These are phyloP conservation scores for Drosophila leonis DNA, from an alignment of 2,888 invertebrate species.

Conservation along the genomic window DNA sequence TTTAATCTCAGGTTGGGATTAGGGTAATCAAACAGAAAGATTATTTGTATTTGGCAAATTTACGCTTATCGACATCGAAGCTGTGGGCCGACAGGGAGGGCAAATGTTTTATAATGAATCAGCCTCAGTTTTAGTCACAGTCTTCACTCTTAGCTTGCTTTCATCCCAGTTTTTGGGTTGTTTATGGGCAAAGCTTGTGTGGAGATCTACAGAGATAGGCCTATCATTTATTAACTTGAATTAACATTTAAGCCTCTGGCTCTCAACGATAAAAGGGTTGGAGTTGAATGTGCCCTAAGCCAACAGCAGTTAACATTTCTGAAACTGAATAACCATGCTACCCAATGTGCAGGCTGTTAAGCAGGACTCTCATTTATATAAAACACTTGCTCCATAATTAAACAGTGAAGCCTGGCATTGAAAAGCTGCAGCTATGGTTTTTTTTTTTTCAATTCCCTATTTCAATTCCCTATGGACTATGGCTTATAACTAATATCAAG, in stretches of 20 bases:
- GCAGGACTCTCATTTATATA: constrained; percentile 3
- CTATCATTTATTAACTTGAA: constrained; percentile 72
- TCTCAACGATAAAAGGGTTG: constrained; percentile 17
- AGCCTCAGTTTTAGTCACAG: constrained; percentile 10
- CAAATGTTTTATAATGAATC: constrained; percentile 61
- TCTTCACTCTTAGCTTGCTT: constrained; percentile 14
- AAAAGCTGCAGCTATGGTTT: background rate
- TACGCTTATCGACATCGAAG: constrained; percentile 67
- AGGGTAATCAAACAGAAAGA: constrained; percentile 43
- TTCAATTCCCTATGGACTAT: too few relatives aligned
- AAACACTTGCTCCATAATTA: constrained; percentile 24
- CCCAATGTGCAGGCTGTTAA: constrained; percentile 22
- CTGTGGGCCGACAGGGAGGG: constrained; percentile 1
- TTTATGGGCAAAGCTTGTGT: constrained; percentile 62
- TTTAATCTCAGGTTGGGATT: constrained; percentile 61
- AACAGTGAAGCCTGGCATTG: constrained; percentile 22
- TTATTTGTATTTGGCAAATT: constrained; percentile 77
- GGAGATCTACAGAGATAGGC: constrained; percentile 66
- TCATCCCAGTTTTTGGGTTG: constrained; percentile 48
- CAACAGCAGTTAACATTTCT: constrained; percentile 50
- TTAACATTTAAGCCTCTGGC: constrained; percentile 68
- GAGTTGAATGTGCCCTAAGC: constrained; percentile 49
- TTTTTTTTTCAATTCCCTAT: too few relatives aligned
- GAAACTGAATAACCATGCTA: constrained; percentile 13
- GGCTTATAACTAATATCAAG: too few relatives aligned